phyloP scores from a whole-genome alignment of 2,113 vertebrate genomes.

The Bujurquina vittata region DNA sequence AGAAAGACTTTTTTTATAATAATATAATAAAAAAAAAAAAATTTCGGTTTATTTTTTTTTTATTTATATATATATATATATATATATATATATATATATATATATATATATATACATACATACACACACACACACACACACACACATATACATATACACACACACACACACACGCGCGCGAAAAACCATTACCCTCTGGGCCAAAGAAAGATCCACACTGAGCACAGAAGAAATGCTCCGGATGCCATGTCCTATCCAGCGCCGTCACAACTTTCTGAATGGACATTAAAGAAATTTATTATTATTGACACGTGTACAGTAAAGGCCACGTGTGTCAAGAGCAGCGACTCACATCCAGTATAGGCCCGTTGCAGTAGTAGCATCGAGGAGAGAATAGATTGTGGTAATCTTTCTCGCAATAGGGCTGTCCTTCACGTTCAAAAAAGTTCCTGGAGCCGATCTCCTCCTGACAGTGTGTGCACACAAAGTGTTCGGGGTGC shows the following conservation, averaged over 20 bases:
- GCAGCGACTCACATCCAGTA: slow-evolving; percentile 89
- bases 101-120: too few relatives aligned
- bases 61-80: too few relatives aligned
- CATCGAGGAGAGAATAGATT: slow-evolving; percentile 97
- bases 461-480: slow-evolving; percentile 98
- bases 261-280: slow-evolving; percentile 98
- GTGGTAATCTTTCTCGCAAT: slow-evolving; percentile 98
- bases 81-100: too few relatives aligned
- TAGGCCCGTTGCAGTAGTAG: slow-evolving; percentile 97
- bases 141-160: too few relatives aligned
- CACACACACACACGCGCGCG: too few relatives aligned
- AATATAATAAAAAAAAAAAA: too few relatives aligned
- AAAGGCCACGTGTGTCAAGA: not conserved
- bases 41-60: too few relatives aligned
- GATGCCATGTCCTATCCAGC: slow-evolving; percentile 96
- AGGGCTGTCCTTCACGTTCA: slow-evolving; percentile 95
- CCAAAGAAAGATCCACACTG: slow-evolving; percentile 98
- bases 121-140: too few relatives aligned
- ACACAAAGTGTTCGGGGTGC: slow-evolving; percentile 99
- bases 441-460: slow-evolving; percentile 99
- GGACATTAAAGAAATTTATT: not conserved
- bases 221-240: slow-evolving; percentile 98
- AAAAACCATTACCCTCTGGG: slow-evolving; percentile 81
- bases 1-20: too few relatives aligned
- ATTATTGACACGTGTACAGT: too few relatives aligned